A percentile compares a stretch with the other conserved stretches of the same genome.
Evolutionary conservation across 2,113 vertebrate genomes (phyloP).

Genomic region (Heterocephalus glaber): DNA sequence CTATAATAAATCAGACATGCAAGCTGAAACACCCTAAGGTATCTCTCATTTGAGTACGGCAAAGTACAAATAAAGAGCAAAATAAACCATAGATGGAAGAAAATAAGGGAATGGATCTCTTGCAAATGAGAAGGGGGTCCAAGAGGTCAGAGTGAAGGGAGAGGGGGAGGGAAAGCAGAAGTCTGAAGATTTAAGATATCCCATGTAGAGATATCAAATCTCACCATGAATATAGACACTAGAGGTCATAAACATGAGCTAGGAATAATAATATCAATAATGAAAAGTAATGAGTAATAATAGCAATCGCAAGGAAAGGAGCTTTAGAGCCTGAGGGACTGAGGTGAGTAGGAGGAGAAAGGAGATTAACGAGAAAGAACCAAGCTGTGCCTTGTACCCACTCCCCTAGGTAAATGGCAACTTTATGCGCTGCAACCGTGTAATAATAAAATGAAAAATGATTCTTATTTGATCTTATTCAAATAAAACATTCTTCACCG

Average conservation of each 20-base stretch:
- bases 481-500: slow-evolving; percentile 30
- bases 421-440: background rate
- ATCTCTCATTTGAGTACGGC: too few species aligned
- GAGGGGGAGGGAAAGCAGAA: background rate
- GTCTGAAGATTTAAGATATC: background rate
- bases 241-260: background rate
- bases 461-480: slow-evolving; percentile 49
- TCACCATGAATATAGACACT: background rate
- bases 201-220: background rate
- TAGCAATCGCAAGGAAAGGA: too few species aligned
- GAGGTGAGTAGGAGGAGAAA: background rate
- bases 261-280: background rate
- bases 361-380: background rate
- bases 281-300: too few species aligned
- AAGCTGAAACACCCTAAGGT: too few species aligned
- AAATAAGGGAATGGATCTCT: too few species aligned
- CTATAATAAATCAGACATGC: background rate
- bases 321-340: background rate
- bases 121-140: too few species aligned
- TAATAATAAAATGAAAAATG: slow-evolving; percentile 4
- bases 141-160: background rate
- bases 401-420: background rate
- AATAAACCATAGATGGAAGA: too few species aligned
- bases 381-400: background rate
- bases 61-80: too few species aligned